These are phyloP conservation scores for Rotaria sp. DNA, from an alignment of 2,888 invertebrate species.

Conservation along the genomic window DNA sequence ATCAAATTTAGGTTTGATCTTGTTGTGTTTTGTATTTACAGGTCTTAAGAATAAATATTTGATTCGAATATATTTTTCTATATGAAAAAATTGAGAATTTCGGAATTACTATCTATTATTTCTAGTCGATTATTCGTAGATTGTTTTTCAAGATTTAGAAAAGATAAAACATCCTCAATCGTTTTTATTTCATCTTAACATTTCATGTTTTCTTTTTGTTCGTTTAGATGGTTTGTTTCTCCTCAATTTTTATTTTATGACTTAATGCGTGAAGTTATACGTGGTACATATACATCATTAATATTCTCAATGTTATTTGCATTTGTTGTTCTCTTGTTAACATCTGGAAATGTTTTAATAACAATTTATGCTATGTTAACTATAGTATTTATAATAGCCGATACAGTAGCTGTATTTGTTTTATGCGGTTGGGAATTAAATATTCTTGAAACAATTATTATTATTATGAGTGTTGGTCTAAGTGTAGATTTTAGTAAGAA, in stretches of 20 bases:
- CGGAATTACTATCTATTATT: too few species aligned
- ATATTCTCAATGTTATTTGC: constrained; percentile 68
- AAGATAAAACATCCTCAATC: too few species aligned
- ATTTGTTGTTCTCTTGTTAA: constrained; percentile 70
- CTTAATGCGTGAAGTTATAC: constrained; percentile 33
- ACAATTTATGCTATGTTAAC: constrained; percentile 75
- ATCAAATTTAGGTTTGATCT: too few species aligned
- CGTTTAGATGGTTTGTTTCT: constrained; percentile 31
- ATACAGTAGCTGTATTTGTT: constrained; percentile 63
- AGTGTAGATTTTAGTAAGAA: constrained; percentile 68
- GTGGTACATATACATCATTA: constrained; percentile 36
- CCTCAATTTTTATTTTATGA: constrained; percentile 36
- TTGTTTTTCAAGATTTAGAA: too few species aligned
- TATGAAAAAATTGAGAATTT: too few species aligned
- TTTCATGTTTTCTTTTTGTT: neutral
- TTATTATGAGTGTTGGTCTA: constrained; percentile 81
- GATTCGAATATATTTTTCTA: too few species aligned
- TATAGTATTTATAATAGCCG: constrained; percentile 75
- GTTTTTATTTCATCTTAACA: too few species aligned
- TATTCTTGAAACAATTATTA: constrained; percentile 78
- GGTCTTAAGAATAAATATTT: too few species aligned
- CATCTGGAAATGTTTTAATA: constrained; percentile 73
- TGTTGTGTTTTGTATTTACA: too few species aligned
- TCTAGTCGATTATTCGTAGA: too few species aligned
- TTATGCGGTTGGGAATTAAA: constrained; percentile 73